Base-by-base conservation (phyloP, 2,113 vertebrate genomes). In the Prinia subflava region DNA sequence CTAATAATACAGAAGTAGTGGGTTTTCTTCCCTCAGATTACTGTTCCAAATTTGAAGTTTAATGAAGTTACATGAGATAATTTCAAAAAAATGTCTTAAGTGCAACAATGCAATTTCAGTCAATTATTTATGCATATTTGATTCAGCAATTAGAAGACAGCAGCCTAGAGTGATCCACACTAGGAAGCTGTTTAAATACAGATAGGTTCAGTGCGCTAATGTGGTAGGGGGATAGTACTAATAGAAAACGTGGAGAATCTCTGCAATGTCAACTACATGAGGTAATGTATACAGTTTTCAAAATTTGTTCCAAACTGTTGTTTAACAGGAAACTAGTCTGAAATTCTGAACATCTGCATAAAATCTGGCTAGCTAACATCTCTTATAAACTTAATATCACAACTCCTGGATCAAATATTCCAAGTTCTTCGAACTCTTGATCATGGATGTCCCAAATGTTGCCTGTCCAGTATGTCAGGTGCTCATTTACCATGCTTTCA, bases 71-170 rank as follows among this genome's bases (percentile, higher is more conserved):
- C 80, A 92, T 1, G 5, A 35, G 52, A 20, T 65, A 88, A 96
- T 97, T 96, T 90, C 15, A 92, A 96, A 97, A 96, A 96, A 91
- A 55, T 89, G 46, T 90, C 90, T 94, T 94, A 95, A 96, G 53
- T 90, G 65, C 83, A 96, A 88, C 67, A 82, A 17, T 76, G 56
- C 4, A 77, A 59, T 60, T 46, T 94, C 84, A 67, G 64, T 94
- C 85, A 96, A 96, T 96, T 95, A 91, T 94, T 97, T 97, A 87
- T 92, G 88, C 94, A 74, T 83, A 89, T 64, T 97, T 96, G 95
- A 95, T 94, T 96, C 91, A 87, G 68, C 95, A 97, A 95, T 96
- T 94, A 97, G 93, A 80, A 65, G 87, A 90, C 35, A 71, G 81
- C 50, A 46, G 83, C 49, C 37, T 78, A n/a, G 74, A 91, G 86